Percentiles rank a stretch among this genome's conserved stretches.
phyloP scores from a whole-genome alignment of 2,888 invertebrate species.

The Habroteleia sp. region DNA sequence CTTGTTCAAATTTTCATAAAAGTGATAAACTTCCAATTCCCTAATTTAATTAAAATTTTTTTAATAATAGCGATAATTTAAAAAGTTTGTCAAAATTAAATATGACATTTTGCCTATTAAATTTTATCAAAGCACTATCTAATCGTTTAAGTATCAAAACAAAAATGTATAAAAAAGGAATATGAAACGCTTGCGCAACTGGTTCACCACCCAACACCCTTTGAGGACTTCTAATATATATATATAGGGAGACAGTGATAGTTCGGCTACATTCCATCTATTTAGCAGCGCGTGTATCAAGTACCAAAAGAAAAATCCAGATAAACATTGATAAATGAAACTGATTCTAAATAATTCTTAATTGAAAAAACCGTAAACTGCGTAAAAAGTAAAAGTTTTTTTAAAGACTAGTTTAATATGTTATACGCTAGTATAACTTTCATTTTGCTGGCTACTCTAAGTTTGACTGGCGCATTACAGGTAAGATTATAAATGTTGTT shows the following conservation, averaged over 20 bases:
- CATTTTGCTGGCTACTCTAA: too few species aligned
- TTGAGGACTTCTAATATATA: slow-evolving; percentile 22
- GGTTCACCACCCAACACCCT: slow-evolving; percentile 33
- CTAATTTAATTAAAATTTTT: not conserved
- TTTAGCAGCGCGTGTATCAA: slow-evolving; percentile 11
- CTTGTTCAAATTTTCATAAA: too few species aligned
- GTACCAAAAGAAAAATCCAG: too few species aligned
- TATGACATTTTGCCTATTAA: not conserved
- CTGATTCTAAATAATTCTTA: too few species aligned
- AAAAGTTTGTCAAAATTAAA: not conserved
- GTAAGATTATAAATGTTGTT: too few species aligned
- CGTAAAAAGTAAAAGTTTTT: too few species aligned
- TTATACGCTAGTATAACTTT: too few species aligned
- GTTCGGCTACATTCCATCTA: slow-evolving; percentile 16
- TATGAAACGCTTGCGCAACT: slow-evolving; percentile 26
- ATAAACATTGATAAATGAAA: too few species aligned
- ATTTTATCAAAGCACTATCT: slow-evolving; percentile 14
- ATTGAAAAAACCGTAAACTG: too few species aligned
- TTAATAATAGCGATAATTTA: not conserved
- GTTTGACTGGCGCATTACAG: too few species aligned
- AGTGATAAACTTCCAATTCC: too few species aligned
- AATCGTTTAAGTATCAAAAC: slow-evolving; percentile 15
- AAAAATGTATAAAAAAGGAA: slow-evolving; percentile 16
- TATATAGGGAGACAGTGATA: slow-evolving; percentile 13
- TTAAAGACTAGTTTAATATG: too few species aligned